Evolutionary conservation across 1,140 invertebrate species (phyloP).

Genomic region (Bombus difficillimus): DNA sequence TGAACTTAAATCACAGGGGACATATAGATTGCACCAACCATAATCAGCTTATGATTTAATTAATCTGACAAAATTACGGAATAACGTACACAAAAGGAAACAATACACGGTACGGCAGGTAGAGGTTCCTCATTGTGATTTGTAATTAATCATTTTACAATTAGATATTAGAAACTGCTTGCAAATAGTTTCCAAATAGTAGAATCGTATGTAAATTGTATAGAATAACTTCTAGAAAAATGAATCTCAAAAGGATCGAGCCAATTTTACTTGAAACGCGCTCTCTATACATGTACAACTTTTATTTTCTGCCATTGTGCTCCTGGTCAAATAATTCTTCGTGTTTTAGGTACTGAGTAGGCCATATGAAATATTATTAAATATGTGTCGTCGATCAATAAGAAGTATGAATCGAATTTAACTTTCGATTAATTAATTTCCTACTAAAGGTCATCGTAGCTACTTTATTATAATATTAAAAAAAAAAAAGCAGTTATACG

Average conservation of each 20-base stretch:
- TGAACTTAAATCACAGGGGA: slow-evolving; percentile 54
- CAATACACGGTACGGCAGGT: slow-evolving; percentile 33
- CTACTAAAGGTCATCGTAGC: too few species aligned
- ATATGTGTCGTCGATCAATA: slow-evolving; percentile 8
- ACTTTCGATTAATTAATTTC: not conserved
- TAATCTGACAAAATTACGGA: slow-evolving; percentile 28
- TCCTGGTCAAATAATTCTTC: slow-evolving; percentile 5
- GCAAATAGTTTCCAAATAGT: slow-evolving; percentile 29
- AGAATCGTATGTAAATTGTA: slow-evolving; percentile 32
- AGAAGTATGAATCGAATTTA: slow-evolving; percentile 14
- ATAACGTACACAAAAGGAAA: slow-evolving; percentile 45
- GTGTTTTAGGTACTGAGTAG: slow-evolving; percentile 36
- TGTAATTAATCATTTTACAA: slow-evolving; percentile 35
- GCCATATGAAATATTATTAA: slow-evolving; percentile 19
- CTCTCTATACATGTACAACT: not conserved
- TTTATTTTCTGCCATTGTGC: not conserved
- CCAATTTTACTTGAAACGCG: slow-evolving; percentile 33
- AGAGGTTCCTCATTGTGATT: slow-evolving; percentile 32
- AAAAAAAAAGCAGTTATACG: not conserved
- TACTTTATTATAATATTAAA: not conserved
- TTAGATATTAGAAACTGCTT: slow-evolving; percentile 37
- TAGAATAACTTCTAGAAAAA: slow-evolving; percentile 54
- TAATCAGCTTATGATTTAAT: slow-evolving; percentile 23
- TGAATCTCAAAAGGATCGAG: slow-evolving; percentile 43
- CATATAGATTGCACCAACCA: slow-evolving; percentile 52